Base-by-base conservation (phyloP, 2,888 invertebrate genomes). In the Lasioglossum marginatum region DNA sequence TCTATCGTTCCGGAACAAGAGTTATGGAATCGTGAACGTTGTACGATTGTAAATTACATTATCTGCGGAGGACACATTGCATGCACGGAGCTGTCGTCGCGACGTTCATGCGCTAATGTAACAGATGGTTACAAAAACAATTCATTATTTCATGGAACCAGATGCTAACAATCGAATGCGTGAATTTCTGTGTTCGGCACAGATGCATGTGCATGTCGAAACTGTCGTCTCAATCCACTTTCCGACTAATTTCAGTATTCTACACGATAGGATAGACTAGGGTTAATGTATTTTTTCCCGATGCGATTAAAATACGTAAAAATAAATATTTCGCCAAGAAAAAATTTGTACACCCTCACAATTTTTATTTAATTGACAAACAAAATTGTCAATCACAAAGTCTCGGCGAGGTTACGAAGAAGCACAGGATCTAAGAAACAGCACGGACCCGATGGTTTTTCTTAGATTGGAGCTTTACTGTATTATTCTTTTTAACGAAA, bases 81-180 rank as follows among this genome's bases (percentile, higher is more conserved):
- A 57, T 31, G 71, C 71, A 40, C 40, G 75, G 78, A 75, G 37
- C 83, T 81, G 86, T 86, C 80, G 75, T 83, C 77, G 23, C 66
- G 81, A 63, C 31, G 73, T 68, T 34, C 68, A 78, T 37, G 68
- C 73, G 72, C 40, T 71, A 78, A 81, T 60, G 83, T 81, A 77
- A 82, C 82, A 82, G 82, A 82, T 82, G 82, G 82, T 71, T 82
- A 82, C 82, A 79, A 82, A 83, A 85, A 83, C 86, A 83, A 81
- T 86, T 86, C 72, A 81, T 86, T 81, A 77, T 80, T 80, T 83
- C 75, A 72, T 63, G 85, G 52, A 71, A 43, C 78, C 84, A 82
- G 84, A 79, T 85, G 84, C 72, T 68, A 79, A 79, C 63, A 82
- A 82, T 85, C 75, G 77, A 72, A 75, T 60, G 48, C 75, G 70